Conservation (phyloP, 2,888 invertebrate species). For the Tridacna gigas region DNA sequence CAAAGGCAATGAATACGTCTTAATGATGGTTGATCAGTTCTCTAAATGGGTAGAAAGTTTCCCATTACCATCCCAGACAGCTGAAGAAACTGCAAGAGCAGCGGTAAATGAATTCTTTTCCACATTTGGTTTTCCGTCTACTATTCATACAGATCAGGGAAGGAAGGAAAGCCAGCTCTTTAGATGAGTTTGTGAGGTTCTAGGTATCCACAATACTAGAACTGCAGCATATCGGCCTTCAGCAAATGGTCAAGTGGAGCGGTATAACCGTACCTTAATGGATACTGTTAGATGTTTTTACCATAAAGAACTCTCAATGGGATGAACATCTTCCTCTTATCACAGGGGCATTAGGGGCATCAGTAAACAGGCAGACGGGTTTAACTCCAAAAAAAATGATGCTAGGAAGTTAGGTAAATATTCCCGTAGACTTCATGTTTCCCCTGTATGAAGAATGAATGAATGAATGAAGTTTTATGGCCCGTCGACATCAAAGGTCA, state of each 20-base stretch:
- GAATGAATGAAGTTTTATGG: too few species aligned
- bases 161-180: slow-evolving; percentile 5
- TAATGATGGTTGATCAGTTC: too few species aligned
- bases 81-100: too few species aligned
- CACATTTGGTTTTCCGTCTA: slow-evolving; percentile 15
- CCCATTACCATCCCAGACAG: too few species aligned
- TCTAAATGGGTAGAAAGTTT: slow-evolving; percentile 10
- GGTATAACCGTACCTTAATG: too few species aligned
- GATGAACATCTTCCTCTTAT: slow-evolving; percentile 41
- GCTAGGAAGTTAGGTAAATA: slow-evolving; percentile 46
- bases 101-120: slow-evolving; percentile 20
- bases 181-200: slow-evolving; percentile 17
- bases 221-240: too few species aligned
- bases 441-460: too few species aligned
- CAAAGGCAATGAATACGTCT: slow-evolving; percentile 22
- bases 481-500: too few species aligned
- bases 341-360: slow-evolving; percentile 41
- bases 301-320: slow-evolving; percentile 33
- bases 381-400: slow-evolving; percentile 54
- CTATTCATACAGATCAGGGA: slow-evolving; percentile 26
- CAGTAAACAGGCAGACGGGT: slow-evolving; percentile 44
- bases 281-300: slow-evolving; percentile 39
- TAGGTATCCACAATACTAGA: too few species aligned
- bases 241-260: too few species aligned
- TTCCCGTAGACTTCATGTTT: slow-evolving; percentile 44